These are phyloP conservation scores for Drosophila formosana DNA, from an alignment of 2,888 invertebrate genomes.

Conservation along the genomic window DNA sequence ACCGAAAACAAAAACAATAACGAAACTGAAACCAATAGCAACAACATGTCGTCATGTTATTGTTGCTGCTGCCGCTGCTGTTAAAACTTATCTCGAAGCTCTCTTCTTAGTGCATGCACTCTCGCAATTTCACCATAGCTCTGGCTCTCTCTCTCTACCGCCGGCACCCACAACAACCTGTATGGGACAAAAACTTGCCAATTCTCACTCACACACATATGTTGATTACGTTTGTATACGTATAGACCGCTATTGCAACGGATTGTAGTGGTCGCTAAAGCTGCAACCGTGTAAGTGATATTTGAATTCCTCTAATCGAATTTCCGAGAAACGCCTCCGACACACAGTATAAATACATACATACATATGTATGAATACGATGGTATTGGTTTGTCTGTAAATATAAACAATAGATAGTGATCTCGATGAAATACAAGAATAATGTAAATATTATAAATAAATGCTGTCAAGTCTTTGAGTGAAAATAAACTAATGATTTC, in stretches of 20 bases:
- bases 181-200: background rate
- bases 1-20: conserved; percentile 13
- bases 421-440: background rate
- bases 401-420: background rate
- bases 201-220: background rate
- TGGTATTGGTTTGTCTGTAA: background rate
- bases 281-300: background rate
- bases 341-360: background rate
- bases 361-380: background rate
- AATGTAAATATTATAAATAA: background rate
- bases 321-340: background rate
- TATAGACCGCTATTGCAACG: conserved; percentile 2
- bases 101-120: conserved; percentile 6
- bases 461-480: background rate
- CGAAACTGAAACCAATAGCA: conserved; percentile 16
- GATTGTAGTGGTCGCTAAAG: background rate
- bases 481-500: background rate
- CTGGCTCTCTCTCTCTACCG: conserved; percentile 6
- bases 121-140: conserved; percentile 1
- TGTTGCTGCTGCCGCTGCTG: background rate
- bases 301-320: background rate
- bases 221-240: background rate
- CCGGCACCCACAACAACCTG: conserved; percentile 16
- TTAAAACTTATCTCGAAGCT: conserved; percentile 22
- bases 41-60: background rate